phyloP scores from a whole-genome alignment of 2,888 invertebrate species.

The Disparrhopalites patrizii region DNA sequence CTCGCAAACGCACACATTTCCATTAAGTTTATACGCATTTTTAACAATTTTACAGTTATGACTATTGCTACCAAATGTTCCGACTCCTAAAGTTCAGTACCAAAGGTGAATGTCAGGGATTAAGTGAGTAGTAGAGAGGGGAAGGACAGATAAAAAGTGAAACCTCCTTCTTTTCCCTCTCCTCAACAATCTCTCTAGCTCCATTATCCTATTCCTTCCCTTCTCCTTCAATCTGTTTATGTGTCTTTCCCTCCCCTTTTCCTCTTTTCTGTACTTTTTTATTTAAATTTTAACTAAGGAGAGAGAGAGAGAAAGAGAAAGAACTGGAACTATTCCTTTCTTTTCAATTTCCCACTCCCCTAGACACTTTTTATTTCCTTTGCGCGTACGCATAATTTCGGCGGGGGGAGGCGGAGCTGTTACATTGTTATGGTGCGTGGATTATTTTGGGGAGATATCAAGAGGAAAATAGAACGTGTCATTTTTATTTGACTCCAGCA shows the following conservation, averaged over 20 bases:
- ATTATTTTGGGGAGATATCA: neutral
- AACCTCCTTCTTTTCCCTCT: neutral
- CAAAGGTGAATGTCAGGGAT: neutral
- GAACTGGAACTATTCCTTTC: too few relatives aligned
- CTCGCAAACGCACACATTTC: neutral
- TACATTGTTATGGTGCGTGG: neutral
- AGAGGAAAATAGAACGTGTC: neutral
- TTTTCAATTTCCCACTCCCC: too few relatives aligned
- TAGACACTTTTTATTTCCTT: too few relatives aligned
- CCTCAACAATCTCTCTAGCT: neutral
- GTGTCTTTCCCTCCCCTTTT: neutral
- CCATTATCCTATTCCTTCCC: neutral
- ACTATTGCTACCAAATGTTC: constrained; percentile 16
- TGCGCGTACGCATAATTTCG: too few relatives aligned
- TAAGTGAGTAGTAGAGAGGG: too few relatives aligned
- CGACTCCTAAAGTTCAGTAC: neutral
- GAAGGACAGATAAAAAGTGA: neutral
- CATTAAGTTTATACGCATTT: neutral
- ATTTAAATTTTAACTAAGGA: too few relatives aligned
- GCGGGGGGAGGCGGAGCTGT: neutral
- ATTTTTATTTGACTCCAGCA: neutral
- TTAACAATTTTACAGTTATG: constrained; percentile 13
- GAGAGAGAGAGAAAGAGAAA: too few relatives aligned
- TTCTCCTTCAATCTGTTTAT: too few relatives aligned
- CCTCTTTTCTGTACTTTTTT: neutral